Conservation (phyloP, 2,113 vertebrate genomes). For the Oxyruncus cristatus region DNA sequence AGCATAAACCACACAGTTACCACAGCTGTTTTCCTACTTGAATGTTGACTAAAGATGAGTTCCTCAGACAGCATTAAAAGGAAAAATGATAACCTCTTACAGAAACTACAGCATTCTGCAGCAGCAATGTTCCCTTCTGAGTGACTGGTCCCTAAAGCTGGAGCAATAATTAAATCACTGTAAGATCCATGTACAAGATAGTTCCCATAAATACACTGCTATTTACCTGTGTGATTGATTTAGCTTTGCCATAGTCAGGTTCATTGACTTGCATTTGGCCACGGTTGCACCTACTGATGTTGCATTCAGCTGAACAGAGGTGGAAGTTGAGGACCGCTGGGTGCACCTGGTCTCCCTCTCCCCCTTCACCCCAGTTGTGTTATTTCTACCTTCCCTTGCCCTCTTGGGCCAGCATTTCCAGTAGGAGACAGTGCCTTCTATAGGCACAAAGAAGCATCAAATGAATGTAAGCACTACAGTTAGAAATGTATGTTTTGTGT, state of each 20-base stretch:
- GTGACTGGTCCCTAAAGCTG: not conserved
- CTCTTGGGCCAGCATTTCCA: not conserved
- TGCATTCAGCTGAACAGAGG: not conserved
- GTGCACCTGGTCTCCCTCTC: not conserved
- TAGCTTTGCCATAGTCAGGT: not conserved
- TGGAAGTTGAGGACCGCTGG: not conserved
- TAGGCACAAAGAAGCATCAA: not conserved
- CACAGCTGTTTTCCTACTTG: constrained; percentile 17
- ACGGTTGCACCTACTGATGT: not conserved
- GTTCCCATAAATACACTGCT: not conserved
- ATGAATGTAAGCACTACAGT: fast-evolving
- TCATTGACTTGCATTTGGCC: not conserved
- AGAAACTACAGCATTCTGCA: not conserved
- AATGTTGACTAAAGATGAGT: not conserved
- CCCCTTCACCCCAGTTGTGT: not conserved
- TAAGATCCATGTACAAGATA: not conserved
- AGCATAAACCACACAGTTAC: not conserved
- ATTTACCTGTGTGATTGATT: not conserved
- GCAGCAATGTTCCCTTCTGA: not conserved
- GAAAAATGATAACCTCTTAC: not conserved
- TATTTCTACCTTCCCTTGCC: not conserved
- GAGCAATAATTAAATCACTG: not conserved
- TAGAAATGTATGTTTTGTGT: not conserved
- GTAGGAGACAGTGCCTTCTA: not conserved
- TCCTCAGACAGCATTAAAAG: not conserved